Evolutionary conservation across 2,113 vertebrate genomes (phyloP).

Genomic region (Rana temporaria): DNA sequence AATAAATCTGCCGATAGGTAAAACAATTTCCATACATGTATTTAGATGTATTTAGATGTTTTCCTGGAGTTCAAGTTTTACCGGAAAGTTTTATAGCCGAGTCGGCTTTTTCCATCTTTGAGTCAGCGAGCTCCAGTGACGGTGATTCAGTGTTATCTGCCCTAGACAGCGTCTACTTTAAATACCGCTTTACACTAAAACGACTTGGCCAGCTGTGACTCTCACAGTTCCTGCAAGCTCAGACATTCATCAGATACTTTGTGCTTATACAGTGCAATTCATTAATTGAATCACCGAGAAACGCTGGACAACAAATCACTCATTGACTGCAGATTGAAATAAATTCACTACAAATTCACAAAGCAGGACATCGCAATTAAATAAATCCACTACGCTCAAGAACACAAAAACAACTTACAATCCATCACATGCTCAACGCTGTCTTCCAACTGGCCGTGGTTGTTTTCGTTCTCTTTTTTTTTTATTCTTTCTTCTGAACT

Average conservation of each 20-base stretch:
- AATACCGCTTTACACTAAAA: not conserved
- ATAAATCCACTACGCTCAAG: slow-evolving; percentile 23
- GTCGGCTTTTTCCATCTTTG: not conserved
- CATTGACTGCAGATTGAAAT: slow-evolving; percentile 14
- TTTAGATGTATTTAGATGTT: no score
- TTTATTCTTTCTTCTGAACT: not conserved
- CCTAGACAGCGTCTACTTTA: not conserved
- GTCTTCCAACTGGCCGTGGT: not conserved
- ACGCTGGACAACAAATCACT: slow-evolving; percentile 22
- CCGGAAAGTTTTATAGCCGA: not conserved
- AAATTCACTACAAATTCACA: slow-evolving; percentile 26
- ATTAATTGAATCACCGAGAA: slow-evolving; percentile 42
- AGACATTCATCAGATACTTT: slow-evolving; percentile 26
- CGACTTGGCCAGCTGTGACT: not conserved
- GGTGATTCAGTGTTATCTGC: no score
- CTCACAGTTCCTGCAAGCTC: slow-evolving; percentile 7
- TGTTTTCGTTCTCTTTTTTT: not conserved
- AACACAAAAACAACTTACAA: slow-evolving; percentile 28
- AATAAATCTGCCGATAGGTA: no score
- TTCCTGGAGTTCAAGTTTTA: no score
- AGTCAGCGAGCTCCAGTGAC: not conserved
- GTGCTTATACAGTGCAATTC: slow-evolving; percentile 19
- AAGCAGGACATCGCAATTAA: slow-evolving; percentile 24
- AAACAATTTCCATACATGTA: no score
- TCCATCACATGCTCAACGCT: not conserved